Evolutionary conservation across 2,888 invertebrate species (phyloP).

Genomic region (Stratiomys singularior): DNA sequence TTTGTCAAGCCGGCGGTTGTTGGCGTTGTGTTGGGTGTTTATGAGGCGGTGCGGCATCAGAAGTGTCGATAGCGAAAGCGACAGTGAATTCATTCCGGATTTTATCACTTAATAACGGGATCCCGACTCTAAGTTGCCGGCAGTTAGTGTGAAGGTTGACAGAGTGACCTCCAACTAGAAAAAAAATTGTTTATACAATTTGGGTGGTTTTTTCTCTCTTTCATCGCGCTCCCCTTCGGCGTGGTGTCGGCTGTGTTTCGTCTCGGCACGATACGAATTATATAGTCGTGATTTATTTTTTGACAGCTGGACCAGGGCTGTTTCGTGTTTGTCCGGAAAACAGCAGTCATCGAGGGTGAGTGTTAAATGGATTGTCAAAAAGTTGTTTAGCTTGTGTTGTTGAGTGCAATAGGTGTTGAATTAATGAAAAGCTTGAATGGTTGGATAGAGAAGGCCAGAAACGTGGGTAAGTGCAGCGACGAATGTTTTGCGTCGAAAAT

Average conservation of each 20-base stretch:
- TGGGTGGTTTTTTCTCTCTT: not conserved
- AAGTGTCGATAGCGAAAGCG: conserved; percentile 15
- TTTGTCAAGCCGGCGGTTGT: conserved; percentile 23
- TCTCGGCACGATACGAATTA: not conserved
- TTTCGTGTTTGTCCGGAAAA: not conserved
- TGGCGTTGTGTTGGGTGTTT: not conserved
- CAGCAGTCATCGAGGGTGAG: not conserved
- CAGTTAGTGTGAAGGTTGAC: not conserved
- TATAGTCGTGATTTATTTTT: conserved; percentile 13
- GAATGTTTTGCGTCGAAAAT: too few species aligned
- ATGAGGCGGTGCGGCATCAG: conserved; percentile 18
- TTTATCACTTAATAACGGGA: conserved; percentile 15
- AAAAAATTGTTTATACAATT: conserved; percentile 25
- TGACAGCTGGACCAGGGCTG: conserved; percentile 31
- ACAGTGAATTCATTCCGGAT: not conserved
- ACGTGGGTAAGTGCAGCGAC: too few species aligned
- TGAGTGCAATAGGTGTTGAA: not conserved
- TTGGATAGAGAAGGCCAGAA: too few species aligned
- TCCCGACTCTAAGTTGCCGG: not conserved
- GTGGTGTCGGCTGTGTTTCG: not conserved
- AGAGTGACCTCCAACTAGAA: conserved; percentile 24
- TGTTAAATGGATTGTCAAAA: not conserved
- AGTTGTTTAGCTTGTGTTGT: not conserved
- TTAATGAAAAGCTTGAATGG: too few species aligned
- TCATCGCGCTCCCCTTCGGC: not conserved